Conservation (phyloP, 2,113 vertebrate genomes). For the Gobius niger region DNA sequence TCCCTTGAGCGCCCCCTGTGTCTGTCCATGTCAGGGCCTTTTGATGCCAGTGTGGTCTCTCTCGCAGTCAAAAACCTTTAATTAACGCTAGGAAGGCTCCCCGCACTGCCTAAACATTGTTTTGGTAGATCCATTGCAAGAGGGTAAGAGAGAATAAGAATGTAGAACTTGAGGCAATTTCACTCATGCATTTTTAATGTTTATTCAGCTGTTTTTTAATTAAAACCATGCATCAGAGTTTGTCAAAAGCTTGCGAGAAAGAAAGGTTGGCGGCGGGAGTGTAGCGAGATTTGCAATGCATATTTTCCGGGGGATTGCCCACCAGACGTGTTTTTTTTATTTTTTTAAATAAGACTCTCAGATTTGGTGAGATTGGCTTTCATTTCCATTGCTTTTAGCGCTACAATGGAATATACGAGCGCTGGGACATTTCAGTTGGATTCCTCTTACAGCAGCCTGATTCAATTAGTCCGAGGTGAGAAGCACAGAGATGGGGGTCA, state of each 20-base stretch:
- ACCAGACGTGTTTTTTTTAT: constrained; percentile 29
- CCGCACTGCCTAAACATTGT: constrained; percentile 48
- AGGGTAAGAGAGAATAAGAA: constrained; percentile 14
- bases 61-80: constrained; percentile 15
- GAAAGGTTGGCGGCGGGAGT: constrained; percentile 12
- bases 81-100: constrained; percentile 42
- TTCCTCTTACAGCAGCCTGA: constrained; percentile 54
- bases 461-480: constrained; percentile 77
- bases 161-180: constrained; percentile 75
- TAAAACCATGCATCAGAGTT: constrained; percentile 82
- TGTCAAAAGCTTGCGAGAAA: constrained; percentile 50
- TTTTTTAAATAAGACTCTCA: constrained; percentile 32
- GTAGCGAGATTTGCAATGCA: constrained; percentile 50
- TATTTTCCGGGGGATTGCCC: constrained; percentile 56
- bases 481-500: constrained; percentile 76
- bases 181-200: constrained; percentile 82
- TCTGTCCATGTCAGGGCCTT: constrained; percentile 26
- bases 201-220: constrained; percentile 83
- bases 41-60: constrained; percentile 24
- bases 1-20: constrained; percentile 17
- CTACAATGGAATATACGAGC: background rate
- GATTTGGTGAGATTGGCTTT: constrained; percentile 1
- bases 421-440: background rate
- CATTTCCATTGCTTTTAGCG: constrained; percentile 6
- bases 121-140: constrained; percentile 38